A percentile compares a stretch with the other conserved stretches of the same genome.
These are phyloP conservation scores for Trichacis sp. DNA, from an alignment of 2,888 invertebrate species.

Conservation along the genomic window DNA sequence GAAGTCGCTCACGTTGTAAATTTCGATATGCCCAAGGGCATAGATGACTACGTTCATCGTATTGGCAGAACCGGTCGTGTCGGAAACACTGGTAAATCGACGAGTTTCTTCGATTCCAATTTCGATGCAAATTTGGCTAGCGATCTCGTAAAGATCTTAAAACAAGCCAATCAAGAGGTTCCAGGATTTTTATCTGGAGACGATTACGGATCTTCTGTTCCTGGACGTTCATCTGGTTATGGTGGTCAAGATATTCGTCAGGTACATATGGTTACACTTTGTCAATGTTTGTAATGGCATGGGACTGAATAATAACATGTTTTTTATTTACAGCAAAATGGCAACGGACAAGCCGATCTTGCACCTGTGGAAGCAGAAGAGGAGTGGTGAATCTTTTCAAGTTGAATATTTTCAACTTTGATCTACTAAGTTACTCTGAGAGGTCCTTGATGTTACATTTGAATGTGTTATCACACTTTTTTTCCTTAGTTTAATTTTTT, in stretches of 20 bases:
- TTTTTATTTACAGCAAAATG: no score
- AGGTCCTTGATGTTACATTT: no score
- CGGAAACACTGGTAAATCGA: conserved; percentile 88
- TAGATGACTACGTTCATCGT: conserved; percentile 95
- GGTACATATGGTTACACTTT: no score
- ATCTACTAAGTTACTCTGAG: no score
- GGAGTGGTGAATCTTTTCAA: no score
- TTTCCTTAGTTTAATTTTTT: no score
- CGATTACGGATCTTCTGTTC: conserved; percentile 58
- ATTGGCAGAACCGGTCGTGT: conserved; percentile 96
- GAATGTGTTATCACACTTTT: no score
- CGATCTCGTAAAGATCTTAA: conserved; percentile 80
- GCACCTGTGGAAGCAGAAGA: no score
- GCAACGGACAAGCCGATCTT: no score
- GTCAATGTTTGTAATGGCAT: no score
- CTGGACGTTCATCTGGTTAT: conserved; percentile 69
- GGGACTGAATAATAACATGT: no score
- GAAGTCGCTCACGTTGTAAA: conserved; percentile 91
- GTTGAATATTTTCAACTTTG: no score
- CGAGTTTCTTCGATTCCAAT: conserved; percentile 81
- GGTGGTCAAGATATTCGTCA: conserved; percentile 80
- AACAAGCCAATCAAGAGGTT: conserved; percentile 82
- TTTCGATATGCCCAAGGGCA: conserved; percentile 88
- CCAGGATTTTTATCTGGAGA: conserved; percentile 75
- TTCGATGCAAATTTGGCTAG: conserved; percentile 74